Percentiles rank a stretch among this genome's conserved stretches.
Conservation (phyloP, 1,140 invertebrate species). For the Papilio polytes region DNA sequence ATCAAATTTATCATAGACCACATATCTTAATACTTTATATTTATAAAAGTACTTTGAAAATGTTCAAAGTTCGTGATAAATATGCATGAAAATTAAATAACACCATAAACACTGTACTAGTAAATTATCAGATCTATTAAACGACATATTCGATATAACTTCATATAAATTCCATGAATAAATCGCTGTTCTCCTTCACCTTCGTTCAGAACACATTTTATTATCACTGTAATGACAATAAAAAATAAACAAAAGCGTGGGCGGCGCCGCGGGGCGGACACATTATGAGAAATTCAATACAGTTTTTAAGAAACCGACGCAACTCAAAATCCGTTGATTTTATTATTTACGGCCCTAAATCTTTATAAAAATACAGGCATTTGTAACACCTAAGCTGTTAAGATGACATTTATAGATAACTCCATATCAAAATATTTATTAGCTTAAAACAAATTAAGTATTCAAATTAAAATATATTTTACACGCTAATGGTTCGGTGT, state of each 20-base stretch:
- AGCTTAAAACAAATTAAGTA: constrained; percentile 68
- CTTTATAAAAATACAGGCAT: constrained; percentile 49
- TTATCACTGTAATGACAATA: constrained; percentile 26
- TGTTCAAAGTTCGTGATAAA: constrained; percentile 33
- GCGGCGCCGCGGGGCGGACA: constrained; percentile 12
- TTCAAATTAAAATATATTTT: constrained; percentile 64
- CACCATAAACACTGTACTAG: constrained; percentile 14
- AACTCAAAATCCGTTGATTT: constrained; percentile 37
- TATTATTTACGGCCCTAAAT: constrained; percentile 52
- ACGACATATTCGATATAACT: constrained; percentile 1
- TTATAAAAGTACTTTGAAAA: background rate
- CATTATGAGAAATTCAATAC: constrained; percentile 27
- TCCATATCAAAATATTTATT: constrained; percentile 69
- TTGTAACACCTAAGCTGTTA: constrained; percentile 55
- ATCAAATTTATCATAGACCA: background rate
- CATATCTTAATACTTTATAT: background rate
- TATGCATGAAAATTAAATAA: background rate
- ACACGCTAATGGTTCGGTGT: background rate
- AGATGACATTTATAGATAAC: constrained; percentile 63
- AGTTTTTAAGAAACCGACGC: constrained; percentile 30
- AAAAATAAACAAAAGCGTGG: constrained; percentile 28
- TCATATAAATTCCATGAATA: constrained; percentile 29
- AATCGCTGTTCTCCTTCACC: constrained; percentile 9
- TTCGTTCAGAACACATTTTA: constrained; percentile 7
- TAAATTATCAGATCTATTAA: constrained; percentile 1